These are phyloP conservation scores for Falco berigora DNA, from an alignment of 2,797 vertebrate species.

Conservation along the genomic window DNA sequence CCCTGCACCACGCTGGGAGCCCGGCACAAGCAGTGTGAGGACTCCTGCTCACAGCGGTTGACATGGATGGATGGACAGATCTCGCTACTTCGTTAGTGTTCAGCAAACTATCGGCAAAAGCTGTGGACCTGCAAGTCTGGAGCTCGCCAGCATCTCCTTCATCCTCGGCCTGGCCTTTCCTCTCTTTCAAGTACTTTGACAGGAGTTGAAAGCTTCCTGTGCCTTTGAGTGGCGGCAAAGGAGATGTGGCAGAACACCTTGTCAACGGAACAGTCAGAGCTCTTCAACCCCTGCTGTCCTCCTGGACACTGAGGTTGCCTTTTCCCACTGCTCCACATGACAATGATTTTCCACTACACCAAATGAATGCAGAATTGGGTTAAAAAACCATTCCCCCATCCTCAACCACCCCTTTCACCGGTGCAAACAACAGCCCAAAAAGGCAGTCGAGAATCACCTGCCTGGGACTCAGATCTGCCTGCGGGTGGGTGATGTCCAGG, in stretches of 20 bases:
- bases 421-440: neutral
- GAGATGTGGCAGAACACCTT: neutral
- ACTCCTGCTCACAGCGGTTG: neutral
- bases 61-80: neutral
- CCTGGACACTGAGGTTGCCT: rapidly evolving
- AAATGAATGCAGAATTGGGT: neutral
- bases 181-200: neutral
- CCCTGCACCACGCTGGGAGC: neutral
- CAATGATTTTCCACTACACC: neutral
- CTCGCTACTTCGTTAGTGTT: rapidly evolving
- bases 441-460: neutral
- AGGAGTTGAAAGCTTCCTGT: neutral
- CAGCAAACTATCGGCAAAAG: neutral
- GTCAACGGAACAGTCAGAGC: neutral
- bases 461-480: neutral
- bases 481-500: neutral
- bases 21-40: rapidly evolving
- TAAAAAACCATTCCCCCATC: neutral
- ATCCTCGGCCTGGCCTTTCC: neutral
- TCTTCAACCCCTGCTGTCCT: neutral
- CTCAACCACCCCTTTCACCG: neutral
- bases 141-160: neutral
- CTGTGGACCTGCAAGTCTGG: neutral
- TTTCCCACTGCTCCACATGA: neutral
- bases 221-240: neutral